Evolutionary conservation across 1,140 invertebrate species (phyloP).

Genomic region (Solen grandis): DNA sequence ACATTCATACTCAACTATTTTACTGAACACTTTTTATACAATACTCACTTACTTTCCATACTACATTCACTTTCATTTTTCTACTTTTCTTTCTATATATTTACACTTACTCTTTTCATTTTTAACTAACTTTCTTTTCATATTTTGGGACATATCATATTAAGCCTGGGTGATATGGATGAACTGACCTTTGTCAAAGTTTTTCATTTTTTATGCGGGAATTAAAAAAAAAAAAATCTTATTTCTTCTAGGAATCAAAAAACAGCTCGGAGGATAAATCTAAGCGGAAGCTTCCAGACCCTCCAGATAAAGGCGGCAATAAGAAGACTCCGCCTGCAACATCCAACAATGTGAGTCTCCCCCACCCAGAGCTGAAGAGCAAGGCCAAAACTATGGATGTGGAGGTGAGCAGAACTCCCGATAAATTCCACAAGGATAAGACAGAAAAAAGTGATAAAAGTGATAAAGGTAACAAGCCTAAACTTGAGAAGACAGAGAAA

Average conservation of each 20-base stretch:
- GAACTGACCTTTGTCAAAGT: too few species aligned
- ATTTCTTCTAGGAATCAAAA: constrained; percentile 59
- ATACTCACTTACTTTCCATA: too few species aligned
- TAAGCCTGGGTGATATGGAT: too few species aligned
- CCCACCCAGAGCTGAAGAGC: constrained; percentile 1
- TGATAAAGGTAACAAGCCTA: constrained; percentile 33
- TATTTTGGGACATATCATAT: too few species aligned
- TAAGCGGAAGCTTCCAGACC: constrained; percentile 61
- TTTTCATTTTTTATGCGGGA: too few species aligned
- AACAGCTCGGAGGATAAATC: constrained; percentile 61
- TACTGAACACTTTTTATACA: too few species aligned
- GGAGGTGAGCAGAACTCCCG: neutral
- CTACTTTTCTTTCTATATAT: too few species aligned
- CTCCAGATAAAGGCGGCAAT: constrained; percentile 45
- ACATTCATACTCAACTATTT: too few species aligned
- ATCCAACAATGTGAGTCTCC: neutral
- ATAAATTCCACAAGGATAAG: constrained; percentile 33
- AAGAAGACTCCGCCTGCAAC: constrained; percentile 29
- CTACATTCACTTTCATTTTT: too few species aligned
- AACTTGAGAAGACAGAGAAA: constrained; percentile 18
- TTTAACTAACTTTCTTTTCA: too few species aligned
- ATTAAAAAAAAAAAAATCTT: too few species aligned
- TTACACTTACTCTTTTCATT: too few species aligned
- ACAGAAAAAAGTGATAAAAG: constrained; percentile 26
- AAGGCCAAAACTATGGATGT: neutral